Evolutionary conservation across 2,797 vertebrate genomes (phyloP), one percentile per base, ranked within the genome.

Genomic region (Arrhamphus sclerolepis): DNA sequence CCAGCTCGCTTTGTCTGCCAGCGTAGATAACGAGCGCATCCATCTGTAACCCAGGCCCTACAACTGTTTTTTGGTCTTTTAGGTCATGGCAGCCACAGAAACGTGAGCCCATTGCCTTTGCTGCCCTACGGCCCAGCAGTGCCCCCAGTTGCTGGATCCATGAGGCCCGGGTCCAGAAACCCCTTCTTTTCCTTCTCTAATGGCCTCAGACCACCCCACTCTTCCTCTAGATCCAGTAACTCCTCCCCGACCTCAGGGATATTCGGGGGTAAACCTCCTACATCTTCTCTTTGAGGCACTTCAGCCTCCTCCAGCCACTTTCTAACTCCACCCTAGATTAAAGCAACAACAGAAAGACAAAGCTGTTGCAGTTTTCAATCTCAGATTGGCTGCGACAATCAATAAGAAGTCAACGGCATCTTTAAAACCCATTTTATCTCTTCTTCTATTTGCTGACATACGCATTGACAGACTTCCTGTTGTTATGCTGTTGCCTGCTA

Each of bases 191-290:
- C 86, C 49, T 29, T 70, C 56, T 61, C 73, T 90, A 87, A 84
- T 1, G 73, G 83, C 80, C 76, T 82, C 61, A 82, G 79, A 81
- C 75, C 40, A 4, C 34, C 69, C 63, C 73, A 56, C 29, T 47
- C 72, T 19, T 51, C 73, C 67, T 67, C 81, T 86, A 90, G 87
- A 85, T 44, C 72, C 57, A 70, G 68, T 80, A 83, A 75, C 78
- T 75, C 79, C 0, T 81, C 87, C 67, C 76, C 77, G 3, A 70
- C 70, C 47, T 60, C 67, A 0, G 66, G 81, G 68, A 89, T 61
- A 67, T 61, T 70, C 20, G 82, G 90, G 91, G 91, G 91, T 91
- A 92, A 91, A 70, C 70, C 46, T 75, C 63, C 60, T 46, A 52
- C 57, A 51, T 44, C 42, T 46, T 20, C 13, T 38, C 34, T 38